Conservation (phyloP, 2,797 vertebrate species). For the Jordanella pulchra region DNA sequence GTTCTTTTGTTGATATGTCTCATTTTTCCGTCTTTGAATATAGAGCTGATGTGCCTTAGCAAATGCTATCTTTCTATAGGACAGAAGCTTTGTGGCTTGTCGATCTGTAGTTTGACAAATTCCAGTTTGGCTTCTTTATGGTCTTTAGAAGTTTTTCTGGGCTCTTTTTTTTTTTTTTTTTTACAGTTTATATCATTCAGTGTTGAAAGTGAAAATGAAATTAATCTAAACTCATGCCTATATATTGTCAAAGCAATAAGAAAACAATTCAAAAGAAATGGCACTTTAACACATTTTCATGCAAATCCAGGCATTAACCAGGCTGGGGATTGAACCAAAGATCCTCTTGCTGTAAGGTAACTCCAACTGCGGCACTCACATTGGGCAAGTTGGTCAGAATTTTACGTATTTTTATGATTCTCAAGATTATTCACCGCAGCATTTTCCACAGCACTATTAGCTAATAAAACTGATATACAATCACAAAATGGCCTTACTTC, state of each 20-base stretch:
- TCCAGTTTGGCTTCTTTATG: too few relatives aligned
- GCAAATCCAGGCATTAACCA: background rate
- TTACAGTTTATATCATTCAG: too few relatives aligned
- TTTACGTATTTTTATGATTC: background rate
- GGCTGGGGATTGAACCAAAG: background rate
- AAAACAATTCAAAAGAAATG: background rate
- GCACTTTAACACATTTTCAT: background rate
- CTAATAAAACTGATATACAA: constrained; percentile 9
- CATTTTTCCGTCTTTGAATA: too few relatives aligned
- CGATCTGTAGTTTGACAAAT: too few relatives aligned
- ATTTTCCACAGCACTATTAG: background rate
- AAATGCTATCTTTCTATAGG: too few relatives aligned
- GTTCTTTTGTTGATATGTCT: too few relatives aligned
- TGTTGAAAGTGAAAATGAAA: too few relatives aligned
- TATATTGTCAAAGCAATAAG: background rate
- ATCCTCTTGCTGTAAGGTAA: constrained; percentile 1
- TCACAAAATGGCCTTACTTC: background rate
- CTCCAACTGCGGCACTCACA: background rate
- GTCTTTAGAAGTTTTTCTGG: too few relatives aligned
- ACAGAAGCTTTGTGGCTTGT: too few relatives aligned
- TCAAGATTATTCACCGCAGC: background rate
- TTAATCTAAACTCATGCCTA: background rate
- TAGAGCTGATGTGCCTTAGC: too few relatives aligned
- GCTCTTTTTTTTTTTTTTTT: too few relatives aligned
- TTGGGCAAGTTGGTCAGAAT: background rate